Percentiles rank a stretch among this genome's conserved stretches.
phyloP scores from a whole-genome alignment of 92 coral and sea anemone species.

The Phenganax subtilis region DNA sequence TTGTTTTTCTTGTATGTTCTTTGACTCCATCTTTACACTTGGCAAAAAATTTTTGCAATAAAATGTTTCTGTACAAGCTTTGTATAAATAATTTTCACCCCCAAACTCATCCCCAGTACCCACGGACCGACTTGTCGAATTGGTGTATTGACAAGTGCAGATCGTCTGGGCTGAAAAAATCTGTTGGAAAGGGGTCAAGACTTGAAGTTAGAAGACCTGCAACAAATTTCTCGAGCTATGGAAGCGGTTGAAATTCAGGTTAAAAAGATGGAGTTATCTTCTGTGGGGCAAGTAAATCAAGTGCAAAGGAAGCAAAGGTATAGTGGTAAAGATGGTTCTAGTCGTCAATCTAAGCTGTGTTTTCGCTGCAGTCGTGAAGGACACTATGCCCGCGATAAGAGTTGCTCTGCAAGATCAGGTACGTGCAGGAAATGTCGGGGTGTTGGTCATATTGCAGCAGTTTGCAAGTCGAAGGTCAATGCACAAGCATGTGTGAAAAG shows the following conservation, averaged over 20 bases:
- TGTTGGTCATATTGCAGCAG: slow-evolving; percentile 4
- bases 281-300: neutral
- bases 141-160: slow-evolving; percentile 51
- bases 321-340: neutral
- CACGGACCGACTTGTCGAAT: too few species aligned
- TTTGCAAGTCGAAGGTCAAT: neutral
- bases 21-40: too few species aligned
- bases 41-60: too few species aligned
- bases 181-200: slow-evolving; percentile 43
- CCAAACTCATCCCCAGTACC: too few species aligned
- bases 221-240: slow-evolving; percentile 44
- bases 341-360: neutral
- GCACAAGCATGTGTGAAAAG: neutral
- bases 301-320: neutral
- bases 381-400: slow-evolving; percentile 20
- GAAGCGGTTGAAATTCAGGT: slow-evolving; percentile 46
- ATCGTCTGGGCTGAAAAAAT: slow-evolving; percentile 31
- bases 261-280: slow-evolving; percentile 28
- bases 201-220: slow-evolving; percentile 27
- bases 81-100: too few species aligned
- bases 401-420: slow-evolving; percentile 2
- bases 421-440: neutral
- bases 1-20: too few species aligned
- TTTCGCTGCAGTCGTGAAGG: neutral
- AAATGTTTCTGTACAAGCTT: too few species aligned